Percentiles rank a stretch among this genome's conserved stretches.
Conservation (phyloP, 2,888 invertebrate genomes). For the Argynnis bischoffii region DNA sequence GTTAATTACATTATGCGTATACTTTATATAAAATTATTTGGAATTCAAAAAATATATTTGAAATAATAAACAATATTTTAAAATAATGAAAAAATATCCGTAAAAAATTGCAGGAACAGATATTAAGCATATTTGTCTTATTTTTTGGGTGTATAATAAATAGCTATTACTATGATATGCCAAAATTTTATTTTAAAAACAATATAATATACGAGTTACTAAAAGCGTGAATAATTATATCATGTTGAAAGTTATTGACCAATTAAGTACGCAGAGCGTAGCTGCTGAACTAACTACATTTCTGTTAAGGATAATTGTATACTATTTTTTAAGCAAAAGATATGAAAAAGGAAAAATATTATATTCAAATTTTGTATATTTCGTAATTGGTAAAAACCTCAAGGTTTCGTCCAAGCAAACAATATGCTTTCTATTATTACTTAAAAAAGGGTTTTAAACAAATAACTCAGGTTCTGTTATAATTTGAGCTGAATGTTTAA, state of each 20-base stretch:
- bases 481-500: too few relatives aligned
- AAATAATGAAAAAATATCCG: too few relatives aligned
- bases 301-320: conserved; percentile 2
- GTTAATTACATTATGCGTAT: not conserved
- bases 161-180: too few relatives aligned
- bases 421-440: too few relatives aligned
- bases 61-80: too few relatives aligned
- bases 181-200: not conserved
- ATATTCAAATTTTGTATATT: not conserved
- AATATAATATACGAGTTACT: conserved; percentile 3
- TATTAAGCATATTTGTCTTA: too few relatives aligned
- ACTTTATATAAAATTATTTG: not conserved
- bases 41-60: not conserved
- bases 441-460: too few relatives aligned
- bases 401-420: too few relatives aligned
- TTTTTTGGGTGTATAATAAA: too few relatives aligned
- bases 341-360: not conserved
- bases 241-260: conserved; percentile 21
- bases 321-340: not conserved
- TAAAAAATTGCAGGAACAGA: not conserved
- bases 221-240: conserved; percentile 19
- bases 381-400: too few relatives aligned
- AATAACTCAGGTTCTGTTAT: too few relatives aligned
- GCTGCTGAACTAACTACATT: conserved; percentile 9
- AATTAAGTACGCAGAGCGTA: conserved; percentile 6